A percentile compares a stretch with the other conserved stretches of the same genome.
Conservation (phyloP, 2,113 vertebrate species). For the Phaetusa simplex region DNA sequence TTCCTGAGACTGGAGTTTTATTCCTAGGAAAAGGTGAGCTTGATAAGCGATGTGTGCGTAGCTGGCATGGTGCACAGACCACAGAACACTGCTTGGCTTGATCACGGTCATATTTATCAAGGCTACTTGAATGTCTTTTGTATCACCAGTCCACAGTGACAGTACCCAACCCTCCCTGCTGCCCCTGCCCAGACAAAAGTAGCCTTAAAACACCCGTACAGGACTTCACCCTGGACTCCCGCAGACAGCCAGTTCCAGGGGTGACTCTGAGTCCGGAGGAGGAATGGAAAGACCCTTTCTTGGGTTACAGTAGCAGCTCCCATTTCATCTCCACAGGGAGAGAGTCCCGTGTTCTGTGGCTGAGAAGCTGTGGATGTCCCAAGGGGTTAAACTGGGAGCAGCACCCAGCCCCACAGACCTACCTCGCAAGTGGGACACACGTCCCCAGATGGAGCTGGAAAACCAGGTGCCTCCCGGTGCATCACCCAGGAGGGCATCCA, state of each 20-base stretch:
- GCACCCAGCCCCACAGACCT: neutral
- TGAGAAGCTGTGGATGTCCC: neutral
- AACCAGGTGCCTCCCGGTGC: accelerated
- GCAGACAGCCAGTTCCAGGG: neutral
- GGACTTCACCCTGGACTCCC: neutral
- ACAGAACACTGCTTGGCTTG: neutral
- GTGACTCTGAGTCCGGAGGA: neutral
- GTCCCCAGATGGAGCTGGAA: neutral
- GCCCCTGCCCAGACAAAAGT: neutral
- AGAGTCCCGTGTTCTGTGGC: neutral
- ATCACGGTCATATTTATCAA: neutral
- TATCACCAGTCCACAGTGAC: neutral
- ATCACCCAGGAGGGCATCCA: neutral
- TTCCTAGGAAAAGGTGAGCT: neutral
- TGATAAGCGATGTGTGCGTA: neutral
- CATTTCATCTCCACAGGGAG: neutral
- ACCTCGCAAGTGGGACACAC: neutral
- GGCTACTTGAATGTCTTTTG: neutral
- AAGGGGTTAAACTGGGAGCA: neutral
- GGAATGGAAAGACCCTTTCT: neutral
- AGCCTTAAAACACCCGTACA: neutral
- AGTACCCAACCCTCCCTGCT: neutral
- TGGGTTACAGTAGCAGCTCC: neutral
- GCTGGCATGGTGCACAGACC: neutral
- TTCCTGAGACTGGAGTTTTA: constrained; percentile 7